These are phyloP conservation scores for Todiramphus chloris DNA, from an alignment of 2,113 vertebrate genomes.

Conservation along the genomic window DNA sequence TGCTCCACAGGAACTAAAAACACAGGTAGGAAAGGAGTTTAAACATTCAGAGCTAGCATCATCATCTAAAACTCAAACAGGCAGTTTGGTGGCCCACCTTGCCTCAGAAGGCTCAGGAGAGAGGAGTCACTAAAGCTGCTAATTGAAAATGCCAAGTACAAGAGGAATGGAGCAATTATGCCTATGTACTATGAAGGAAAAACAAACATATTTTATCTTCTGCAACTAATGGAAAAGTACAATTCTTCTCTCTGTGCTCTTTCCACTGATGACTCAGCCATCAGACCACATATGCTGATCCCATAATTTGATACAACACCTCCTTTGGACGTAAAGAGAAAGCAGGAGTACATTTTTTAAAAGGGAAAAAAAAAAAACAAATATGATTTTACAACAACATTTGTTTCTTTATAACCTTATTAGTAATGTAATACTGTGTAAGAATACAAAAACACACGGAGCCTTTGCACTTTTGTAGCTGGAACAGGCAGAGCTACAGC, in stretches of 20 bases:
- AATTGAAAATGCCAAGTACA: not conserved
- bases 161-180: not conserved
- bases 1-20: not conserved
- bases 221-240: not conserved
- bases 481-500: fast-evolving
- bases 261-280: not conserved
- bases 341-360: not conserved
- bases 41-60: not conserved
- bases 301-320: not conserved
- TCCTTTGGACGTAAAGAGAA: not conserved
- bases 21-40: not conserved
- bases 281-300: not conserved
- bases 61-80: not conserved
- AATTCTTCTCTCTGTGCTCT: not conserved
- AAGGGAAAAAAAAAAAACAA: not conserved
- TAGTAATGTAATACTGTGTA: not conserved
- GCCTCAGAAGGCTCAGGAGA: not conserved
- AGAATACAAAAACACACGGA: fast-evolving
- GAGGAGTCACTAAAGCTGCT: not conserved
- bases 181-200: not conserved
- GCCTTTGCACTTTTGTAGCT: not conserved
- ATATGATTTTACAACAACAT: not conserved
- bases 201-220: not conserved
- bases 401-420: not conserved
- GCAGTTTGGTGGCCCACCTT: not conserved